A percentile compares a stretch with the other conserved stretches of the same genome.
phyloP scores from a whole-genome alignment of 1,140 invertebrate genomes.

The Conus betulinus region DNA sequence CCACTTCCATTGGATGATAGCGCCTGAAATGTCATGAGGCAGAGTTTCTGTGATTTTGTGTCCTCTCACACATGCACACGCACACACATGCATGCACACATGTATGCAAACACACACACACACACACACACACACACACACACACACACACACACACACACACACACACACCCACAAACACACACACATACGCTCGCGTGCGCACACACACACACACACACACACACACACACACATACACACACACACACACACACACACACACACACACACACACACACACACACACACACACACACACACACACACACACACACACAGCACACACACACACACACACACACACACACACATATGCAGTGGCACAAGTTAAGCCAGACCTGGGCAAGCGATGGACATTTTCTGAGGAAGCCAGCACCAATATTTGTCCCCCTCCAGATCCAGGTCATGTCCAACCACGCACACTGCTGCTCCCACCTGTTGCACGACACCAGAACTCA shows the following conservation, averaged over 20 bases:
- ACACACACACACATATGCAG: background rate
- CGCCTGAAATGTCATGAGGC: background rate
- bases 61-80: background rate
- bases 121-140: background rate
- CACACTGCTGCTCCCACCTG: slow-evolving; percentile 20
- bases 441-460: slow-evolving; percentile 7
- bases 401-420: slow-evolving; percentile 5
- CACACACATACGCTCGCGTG: too few relatives aligned
- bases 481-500: background rate
- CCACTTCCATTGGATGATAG: background rate
- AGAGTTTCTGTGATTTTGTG: background rate
- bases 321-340: too few relatives aligned
- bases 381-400: slow-evolving; percentile 18
- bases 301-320: too few relatives aligned
- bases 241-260: background rate
- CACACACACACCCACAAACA: too few relatives aligned
- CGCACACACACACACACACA: too few relatives aligned
- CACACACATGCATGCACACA: background rate
- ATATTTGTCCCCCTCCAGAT: slow-evolving; percentile 3
- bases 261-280: background rate
- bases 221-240: too few relatives aligned
- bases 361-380: background rate
- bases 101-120: too few relatives aligned
- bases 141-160: background rate
- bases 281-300: too few relatives aligned